Evolutionary conservation across 2,797 vertebrate genomes (phyloP), one percentile per base, ranked within the genome.

Genomic region (Ambastaia sidthimunki): DNA sequence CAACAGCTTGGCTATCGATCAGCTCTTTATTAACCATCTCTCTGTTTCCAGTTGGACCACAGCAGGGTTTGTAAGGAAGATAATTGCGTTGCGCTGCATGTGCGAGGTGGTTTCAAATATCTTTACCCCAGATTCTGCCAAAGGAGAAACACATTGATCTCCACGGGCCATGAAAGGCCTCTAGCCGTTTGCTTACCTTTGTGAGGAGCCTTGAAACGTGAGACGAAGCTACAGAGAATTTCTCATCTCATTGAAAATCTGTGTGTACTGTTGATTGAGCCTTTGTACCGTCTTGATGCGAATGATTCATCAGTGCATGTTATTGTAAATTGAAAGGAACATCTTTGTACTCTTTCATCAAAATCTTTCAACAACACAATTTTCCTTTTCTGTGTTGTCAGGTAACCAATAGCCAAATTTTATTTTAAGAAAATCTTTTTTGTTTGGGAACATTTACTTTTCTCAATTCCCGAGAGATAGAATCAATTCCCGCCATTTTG

Each of bases 91-190:
- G 86, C 85, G 84, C 89, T 84, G 75, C 83, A 87, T 59, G 37
- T 74, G 74, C 80, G 2, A 87, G 85, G 85, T 88, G 85, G 86
- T 90, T 89, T 93, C 88, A 86, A 88, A 89, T 92, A 91, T 91
- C 90, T 83, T 88, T 74, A 85, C 86, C 67, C 82, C 90, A 79
- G 37, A 81, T 47, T 82, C 55, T 85, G 89, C 91, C 92, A 91
- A 91, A 91, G 88, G 84, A 88, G 91, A 90, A 92, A 88, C 83
- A 88, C 90, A 91, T 91, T 92, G 89, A 91, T 92, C 90, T 93
- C 87, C 47, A 82, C 87, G 91, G 91, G 91, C 91, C 91, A 90
- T 91, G 93, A 93, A 92, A 93, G 88, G 87, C 16, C 86, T 84
- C 90, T 85, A 90, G 89, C 87, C 83, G 84, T 82, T 50, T 37